Evolutionary conservation across 1,140 invertebrate genomes (phyloP), one percentile per base, ranked within the genome.

Genomic region (Gryon sp.): DNA sequence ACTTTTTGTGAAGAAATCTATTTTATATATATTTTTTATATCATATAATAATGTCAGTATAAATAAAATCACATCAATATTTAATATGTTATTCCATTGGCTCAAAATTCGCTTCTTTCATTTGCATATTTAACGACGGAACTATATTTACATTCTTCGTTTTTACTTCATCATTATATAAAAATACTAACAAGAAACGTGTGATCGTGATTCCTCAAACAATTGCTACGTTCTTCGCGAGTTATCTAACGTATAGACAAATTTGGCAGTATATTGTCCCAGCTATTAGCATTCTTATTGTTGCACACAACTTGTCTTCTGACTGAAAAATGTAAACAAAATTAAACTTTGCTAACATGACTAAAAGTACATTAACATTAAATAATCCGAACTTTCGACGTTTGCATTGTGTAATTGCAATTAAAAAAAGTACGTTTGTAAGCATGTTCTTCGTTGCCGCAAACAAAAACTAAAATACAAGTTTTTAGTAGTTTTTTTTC

Each of bases 181-280:
- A 88, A 86, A 88, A 88, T 87, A 87, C 84, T 85, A 88, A 88
- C 82, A 80, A 86, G 77, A 85, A 87, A 86, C 82, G 78, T 78
- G 79, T 76, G 82, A 81, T 85, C 79, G 78, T 85, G 76, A 79
- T 65, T 78, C 68, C 78, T 76, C 72, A 65, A 80, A 82, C 68
- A 80, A 75, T 82, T 81, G 52, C 73, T 70, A 62, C 40, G 65
- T 79, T 81, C 68, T 76, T 82, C 78, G 81, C 69, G 81, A 86
- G 63, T 87, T 80, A 83, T 82, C 82, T 85, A 87, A 82, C 82
- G 79, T 82, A 84, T 82, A 86, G 82, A 86, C 81, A 62, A 87
- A 81, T 89, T 89, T 89, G 87, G 87, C 87, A 89, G 86, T 89
- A 84, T 89, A 88, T 89, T 89, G 85, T 89, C 86, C 82, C 85